phyloP scores from a whole-genome alignment of 2,797 vertebrate genomes.

The Pitangus sulphuratus region DNA sequence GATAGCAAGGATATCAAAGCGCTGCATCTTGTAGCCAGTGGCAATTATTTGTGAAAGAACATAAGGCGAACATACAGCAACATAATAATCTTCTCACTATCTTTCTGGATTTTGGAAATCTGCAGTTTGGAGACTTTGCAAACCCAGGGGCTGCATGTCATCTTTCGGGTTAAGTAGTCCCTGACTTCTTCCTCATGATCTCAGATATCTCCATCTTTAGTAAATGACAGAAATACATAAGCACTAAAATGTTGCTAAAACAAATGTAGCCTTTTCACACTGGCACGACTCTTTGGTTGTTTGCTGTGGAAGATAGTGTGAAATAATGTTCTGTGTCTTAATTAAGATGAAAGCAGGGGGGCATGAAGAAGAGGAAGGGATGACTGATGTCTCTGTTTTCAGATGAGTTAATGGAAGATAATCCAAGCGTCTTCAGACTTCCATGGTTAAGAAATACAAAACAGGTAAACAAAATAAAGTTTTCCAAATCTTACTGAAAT shows the following conservation, averaged over 20 bases:
- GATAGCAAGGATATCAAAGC: neutral
- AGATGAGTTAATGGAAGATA: neutral
- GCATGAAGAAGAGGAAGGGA: neutral
- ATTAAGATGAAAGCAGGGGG: neutral
- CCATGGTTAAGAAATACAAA: neutral
- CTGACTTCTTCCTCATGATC: neutral
- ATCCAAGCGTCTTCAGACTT: neutral
- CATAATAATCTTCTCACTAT: neutral
- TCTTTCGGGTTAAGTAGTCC: neutral
- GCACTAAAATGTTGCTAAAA: neutral
- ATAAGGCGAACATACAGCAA: neutral
- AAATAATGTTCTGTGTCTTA: neutral
- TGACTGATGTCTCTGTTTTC: neutral
- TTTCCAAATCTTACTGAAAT: neutral
- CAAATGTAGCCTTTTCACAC: neutral
- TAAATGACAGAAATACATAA: neutral
- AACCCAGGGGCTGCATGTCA: neutral
- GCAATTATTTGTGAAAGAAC: slow-evolving; percentile 8
- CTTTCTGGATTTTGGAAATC: neutral
- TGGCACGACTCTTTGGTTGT: neutral
- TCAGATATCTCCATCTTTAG: neutral
- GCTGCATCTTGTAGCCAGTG: neutral
- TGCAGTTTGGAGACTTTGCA: neutral
- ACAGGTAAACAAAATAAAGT: neutral
- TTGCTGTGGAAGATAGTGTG: neutral